Conservation (phyloP, 2,113 vertebrate species). For the Craseonycteris thonglongyai region DNA sequence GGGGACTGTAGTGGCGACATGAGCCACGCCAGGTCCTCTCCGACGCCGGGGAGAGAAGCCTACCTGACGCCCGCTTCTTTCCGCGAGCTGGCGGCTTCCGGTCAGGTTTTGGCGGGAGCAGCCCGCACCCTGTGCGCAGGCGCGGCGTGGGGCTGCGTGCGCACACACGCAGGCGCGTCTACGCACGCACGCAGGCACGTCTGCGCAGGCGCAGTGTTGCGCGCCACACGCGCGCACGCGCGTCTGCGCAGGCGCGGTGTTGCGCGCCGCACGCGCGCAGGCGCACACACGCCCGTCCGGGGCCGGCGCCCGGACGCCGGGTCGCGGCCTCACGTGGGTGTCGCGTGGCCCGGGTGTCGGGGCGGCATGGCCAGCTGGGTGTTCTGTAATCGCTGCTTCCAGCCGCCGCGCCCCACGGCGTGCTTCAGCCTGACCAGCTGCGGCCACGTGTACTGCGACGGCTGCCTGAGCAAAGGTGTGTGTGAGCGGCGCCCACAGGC, state of each 20-base stretch:
- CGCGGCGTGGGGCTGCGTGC: neutral
- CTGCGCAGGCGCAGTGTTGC: neutral
- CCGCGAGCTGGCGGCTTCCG: too few species aligned
- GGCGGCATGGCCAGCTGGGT: slow-evolving; percentile 78
- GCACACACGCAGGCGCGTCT: too few species aligned
- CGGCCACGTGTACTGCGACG: slow-evolving; percentile 88
- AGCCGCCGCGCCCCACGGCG: slow-evolving; percentile 65
- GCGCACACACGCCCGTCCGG: neutral
- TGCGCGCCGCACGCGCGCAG: neutral
- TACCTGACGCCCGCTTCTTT: too few species aligned
- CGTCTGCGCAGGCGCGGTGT: neutral
- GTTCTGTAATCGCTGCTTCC: slow-evolving; percentile 90
- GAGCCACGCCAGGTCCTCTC: neutral
- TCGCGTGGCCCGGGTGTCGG: rapidly evolving
- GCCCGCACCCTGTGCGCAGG: rapidly evolving
- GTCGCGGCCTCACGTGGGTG: too few species aligned
- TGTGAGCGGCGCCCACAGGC: neutral
- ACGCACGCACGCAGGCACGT: neutral
- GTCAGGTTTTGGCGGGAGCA: neutral
- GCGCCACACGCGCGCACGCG: neutral
- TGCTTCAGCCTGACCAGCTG: slow-evolving; percentile 86
- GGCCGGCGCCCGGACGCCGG: neutral
- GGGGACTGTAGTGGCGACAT: rapidly evolving
- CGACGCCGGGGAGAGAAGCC: too few species aligned
- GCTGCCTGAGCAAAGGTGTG: slow-evolving; percentile 87